These are phyloP conservation scores for Abramis brama DNA, from an alignment of 2,113 vertebrate genomes.

Conservation along the genomic window DNA sequence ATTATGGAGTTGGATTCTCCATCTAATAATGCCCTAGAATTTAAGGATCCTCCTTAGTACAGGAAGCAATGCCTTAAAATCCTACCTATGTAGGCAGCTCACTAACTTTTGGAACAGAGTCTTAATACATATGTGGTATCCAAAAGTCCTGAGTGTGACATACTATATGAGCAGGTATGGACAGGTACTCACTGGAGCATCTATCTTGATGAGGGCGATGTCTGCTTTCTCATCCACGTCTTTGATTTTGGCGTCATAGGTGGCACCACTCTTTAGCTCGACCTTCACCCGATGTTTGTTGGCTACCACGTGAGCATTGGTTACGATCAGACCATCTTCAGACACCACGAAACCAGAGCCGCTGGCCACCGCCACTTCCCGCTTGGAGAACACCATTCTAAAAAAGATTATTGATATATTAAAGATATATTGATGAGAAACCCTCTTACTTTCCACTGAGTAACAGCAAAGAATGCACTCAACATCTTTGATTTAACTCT, in stretches of 20 bases:
- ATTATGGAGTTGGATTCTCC: too few species aligned
- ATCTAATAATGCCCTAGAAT: not conserved
- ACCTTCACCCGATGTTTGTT: conserved; percentile 96
- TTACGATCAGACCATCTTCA: conserved; percentile 95
- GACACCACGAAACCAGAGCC: conserved; percentile 96
- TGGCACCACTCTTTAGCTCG: conserved; percentile 91
- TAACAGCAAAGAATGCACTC: not conserved
- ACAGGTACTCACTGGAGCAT: conserved; percentile 77
- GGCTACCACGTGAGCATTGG: conserved; percentile 95
- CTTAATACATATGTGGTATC: not conserved
- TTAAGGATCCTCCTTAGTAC: not conserved
- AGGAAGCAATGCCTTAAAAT: not conserved
- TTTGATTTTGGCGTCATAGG: conserved; percentile 91
- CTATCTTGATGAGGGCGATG: conserved; percentile 96
- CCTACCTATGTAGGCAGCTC: not conserved
- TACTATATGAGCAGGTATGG: not conserved
- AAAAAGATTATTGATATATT: not conserved
- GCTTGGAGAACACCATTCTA: conserved; percentile 89
- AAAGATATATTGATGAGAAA: not conserved
- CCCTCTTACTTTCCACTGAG: not conserved
- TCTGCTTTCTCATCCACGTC: conserved; percentile 96
- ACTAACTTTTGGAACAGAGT: not conserved
- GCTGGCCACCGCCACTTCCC: conserved; percentile 92
- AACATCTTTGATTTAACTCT: not conserved
- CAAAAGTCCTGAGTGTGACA: not conserved